Evolutionary conservation across 2,888 invertebrate genomes (phyloP), one percentile per base, ranked within the genome.

Genomic region (Eugnorisma glareosa): DNA sequence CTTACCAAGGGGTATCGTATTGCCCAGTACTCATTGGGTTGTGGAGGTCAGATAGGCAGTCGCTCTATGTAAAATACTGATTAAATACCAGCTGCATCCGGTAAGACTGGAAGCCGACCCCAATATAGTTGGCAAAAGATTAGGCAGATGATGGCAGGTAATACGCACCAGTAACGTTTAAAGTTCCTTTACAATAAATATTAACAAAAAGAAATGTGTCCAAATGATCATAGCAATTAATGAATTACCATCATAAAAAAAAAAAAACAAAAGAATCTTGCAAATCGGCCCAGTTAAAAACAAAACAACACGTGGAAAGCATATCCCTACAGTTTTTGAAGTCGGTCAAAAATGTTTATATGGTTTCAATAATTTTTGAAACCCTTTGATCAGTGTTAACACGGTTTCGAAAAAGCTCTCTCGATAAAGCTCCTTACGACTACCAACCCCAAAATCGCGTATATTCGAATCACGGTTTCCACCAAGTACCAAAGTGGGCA

Each of bases 391-490:
- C 61, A 67, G 40, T 67, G 21, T n/a, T 73, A 67, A 67, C 24
- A 48, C 61, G n/a, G 43, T 51, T 69, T 57, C 18, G 40, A 63
- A 73, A 80, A 82, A 80, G 43, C 2, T 59, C 35, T 66, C 35
- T 80, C 79, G 73, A 75, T 82, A 82, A 75, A 82, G 73, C 73
- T 72, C 13, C 63, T 82, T 69, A 66, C 67, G 61, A 76, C 76
- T 68, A 79, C 40, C 51, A 75, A 84, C 73, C 63, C 75, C 79
- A 3, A 74, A 84, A 35, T 73, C 84, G 54, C 70, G 84, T 79
- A 73, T 82, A 84, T 84, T 84, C 84, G 79, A 82, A 84, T 84
- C 84, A 84, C 84, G 84, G 84, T 64, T 71, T 51, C 28, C 63
- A 66, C 73, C 48, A 76, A 72, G 72, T 70, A 75, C 78, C 57